Evolutionary conservation across 2,888 invertebrate genomes (phyloP), one percentile per base, ranked within the genome.

Genomic region (Trachelus iudaicus): DNA sequence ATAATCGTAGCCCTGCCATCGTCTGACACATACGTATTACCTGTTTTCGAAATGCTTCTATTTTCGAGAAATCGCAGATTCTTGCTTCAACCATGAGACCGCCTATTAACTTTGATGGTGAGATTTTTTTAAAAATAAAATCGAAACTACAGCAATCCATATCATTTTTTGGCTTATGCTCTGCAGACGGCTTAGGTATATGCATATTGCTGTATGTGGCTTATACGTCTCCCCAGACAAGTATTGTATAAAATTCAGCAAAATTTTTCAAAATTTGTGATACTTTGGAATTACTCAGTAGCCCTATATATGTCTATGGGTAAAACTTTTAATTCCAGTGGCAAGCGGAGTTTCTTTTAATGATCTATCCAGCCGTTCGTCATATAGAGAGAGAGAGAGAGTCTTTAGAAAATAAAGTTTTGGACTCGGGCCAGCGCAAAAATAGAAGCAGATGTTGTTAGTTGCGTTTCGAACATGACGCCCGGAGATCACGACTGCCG

Each of bases 371-470:
- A 86, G 87, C 87, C 87, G 88, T 89, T 89, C 88, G 87, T 89
- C 87, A 89, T 89, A 88, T 83, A 3, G 35, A 12, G 12, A 35
- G 35, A 35, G 35, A 35, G 81, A 82, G 80, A 81, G 79, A 81
- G 79, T 77, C 85, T 89, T 89, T 89, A 88, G 89, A 90, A 91
- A 90, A 87, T 89, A 87, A 89, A 89, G 87, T 87, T 89, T 90
- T 91, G 91, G 91, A 90, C 87, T 86, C 86, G 87, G 87, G 91
- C 91, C 91, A 91, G 87, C 86, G 90, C 90, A 90, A 91, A 91
- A 91, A 91, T 91, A 91, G 91, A 91, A 91, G 90, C 91, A 91
- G 90, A 91, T 91, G 91, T 90, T 90, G 89, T 89, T 89, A 87
- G 88, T 87, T 87, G 89, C 87, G 88, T 89, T 89, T 88, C 85